Evolutionary conservation across 2,797 vertebrate genomes (phyloP).

Genomic region (Oceanodroma leucorhoa): DNA sequence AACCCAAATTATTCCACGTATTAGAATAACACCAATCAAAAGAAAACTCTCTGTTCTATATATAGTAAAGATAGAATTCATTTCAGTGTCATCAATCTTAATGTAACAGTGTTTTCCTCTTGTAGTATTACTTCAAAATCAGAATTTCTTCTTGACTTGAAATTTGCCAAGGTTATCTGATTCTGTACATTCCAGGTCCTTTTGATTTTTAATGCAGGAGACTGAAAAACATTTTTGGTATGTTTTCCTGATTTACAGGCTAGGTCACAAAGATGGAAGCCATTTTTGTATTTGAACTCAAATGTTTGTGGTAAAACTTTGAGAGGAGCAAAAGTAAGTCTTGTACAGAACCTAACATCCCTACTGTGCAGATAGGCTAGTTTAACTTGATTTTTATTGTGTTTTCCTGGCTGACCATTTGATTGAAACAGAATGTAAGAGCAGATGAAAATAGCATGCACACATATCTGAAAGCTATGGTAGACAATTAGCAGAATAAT

Average conservation of each 20-base stretch:
- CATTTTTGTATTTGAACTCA: background rate
- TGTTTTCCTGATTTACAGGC: background rate
- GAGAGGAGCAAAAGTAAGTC: background rate
- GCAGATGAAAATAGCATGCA: background rate
- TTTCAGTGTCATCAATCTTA: background rate
- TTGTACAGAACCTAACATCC: background rate
- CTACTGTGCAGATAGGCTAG: background rate
- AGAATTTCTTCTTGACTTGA: background rate
- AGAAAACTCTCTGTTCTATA: background rate
- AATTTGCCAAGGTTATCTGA: background rate
- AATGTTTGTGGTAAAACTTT: background rate
- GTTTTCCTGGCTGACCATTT: background rate
- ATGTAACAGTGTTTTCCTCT: background rate
- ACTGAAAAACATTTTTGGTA: background rate
- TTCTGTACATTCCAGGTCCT: background rate
- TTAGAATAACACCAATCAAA: conserved; percentile 26
- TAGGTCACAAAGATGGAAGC: background rate
- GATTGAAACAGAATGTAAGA: background rate
- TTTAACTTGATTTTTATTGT: background rate
- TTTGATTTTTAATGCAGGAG: background rate
- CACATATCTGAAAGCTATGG: background rate
- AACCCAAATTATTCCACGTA: background rate
- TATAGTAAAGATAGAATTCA: background rate
- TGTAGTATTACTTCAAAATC: background rate
- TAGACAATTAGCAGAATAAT: background rate